These are phyloP conservation scores for Helobdella robusta DNA, from an alignment of 2,888 invertebrate genomes.

Conservation along the genomic window DNA sequence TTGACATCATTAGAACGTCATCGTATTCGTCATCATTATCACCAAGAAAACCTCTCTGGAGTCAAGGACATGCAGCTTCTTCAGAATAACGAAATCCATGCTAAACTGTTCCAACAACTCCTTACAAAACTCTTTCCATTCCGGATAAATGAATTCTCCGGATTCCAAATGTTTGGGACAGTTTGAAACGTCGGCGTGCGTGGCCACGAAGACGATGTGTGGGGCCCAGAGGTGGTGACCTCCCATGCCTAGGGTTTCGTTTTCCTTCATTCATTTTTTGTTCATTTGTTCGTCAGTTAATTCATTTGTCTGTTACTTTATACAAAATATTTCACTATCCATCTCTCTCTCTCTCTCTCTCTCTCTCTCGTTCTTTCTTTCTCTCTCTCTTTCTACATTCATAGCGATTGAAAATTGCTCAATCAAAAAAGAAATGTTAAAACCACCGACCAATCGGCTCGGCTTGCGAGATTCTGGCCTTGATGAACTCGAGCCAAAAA, in stretches of 20 bases:
- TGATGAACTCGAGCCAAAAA: constrained; percentile 10
- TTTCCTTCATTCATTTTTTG: too few relatives aligned
- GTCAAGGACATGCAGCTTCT: constrained; percentile 57
- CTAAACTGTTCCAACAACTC: constrained; percentile 51
- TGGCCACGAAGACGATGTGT: constrained; percentile 57
- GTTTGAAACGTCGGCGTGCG: constrained; percentile 56
- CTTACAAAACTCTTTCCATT: constrained; percentile 27
- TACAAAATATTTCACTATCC: too few relatives aligned
- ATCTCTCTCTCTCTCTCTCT: too few relatives aligned
- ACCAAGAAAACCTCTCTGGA: constrained; percentile 58
- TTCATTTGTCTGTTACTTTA: too few relatives aligned
- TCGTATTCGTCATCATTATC: constrained; percentile 58
- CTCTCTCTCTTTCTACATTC: not conserved
- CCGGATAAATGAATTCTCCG: constrained; percentile 56
- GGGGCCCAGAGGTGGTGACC: constrained; percentile 54
- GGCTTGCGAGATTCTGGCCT: not conserved
- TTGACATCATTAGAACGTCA: too few relatives aligned
- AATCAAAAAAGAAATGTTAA: not conserved
- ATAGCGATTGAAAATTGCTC: too few relatives aligned
- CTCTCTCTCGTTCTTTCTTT: not conserved
- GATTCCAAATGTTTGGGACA: constrained; percentile 52
- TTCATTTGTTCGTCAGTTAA: too few relatives aligned
- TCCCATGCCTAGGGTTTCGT: constrained; percentile 23
- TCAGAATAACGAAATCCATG: constrained; percentile 56
- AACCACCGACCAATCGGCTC: constrained; percentile 2